Conservation (phyloP, 2,113 vertebrate genomes). For the Nansenia antarctica region DNA sequence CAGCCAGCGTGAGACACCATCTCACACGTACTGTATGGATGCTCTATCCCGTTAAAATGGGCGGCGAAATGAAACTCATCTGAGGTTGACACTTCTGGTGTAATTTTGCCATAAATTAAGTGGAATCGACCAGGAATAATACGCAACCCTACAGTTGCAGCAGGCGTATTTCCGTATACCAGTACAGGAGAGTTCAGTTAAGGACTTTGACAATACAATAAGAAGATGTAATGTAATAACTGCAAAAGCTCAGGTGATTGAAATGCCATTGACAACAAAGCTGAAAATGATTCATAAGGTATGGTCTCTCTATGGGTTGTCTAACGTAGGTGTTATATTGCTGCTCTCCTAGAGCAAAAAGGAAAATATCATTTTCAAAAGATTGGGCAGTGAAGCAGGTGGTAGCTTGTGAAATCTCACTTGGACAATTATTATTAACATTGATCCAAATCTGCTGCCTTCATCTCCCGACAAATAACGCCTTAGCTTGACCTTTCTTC, state of each 20-base stretch:
- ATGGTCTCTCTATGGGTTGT: not conserved
- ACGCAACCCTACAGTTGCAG: too few relatives aligned
- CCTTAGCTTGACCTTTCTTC: not conserved
- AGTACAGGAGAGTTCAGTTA: not conserved
- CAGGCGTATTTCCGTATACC: too few relatives aligned
- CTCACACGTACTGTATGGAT: too few relatives aligned
- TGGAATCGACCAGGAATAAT: too few relatives aligned
- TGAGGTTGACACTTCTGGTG: too few relatives aligned
- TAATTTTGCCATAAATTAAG: too few relatives aligned
- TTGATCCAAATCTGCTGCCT: not conserved
- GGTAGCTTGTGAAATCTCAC: slow-evolving; percentile 8
- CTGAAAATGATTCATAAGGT: slow-evolving; percentile 22
- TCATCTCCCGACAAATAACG: not conserved
- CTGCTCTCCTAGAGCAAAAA: slow-evolving; percentile 22
- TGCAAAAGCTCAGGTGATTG: slow-evolving; percentile 1
- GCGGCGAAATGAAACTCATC: too few relatives aligned
- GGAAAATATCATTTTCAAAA: slow-evolving; percentile 16
- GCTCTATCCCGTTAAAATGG: too few relatives aligned
- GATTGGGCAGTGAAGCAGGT: not conserved
- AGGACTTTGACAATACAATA: slow-evolving; percentile 9
- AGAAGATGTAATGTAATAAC: slow-evolving; percentile 30
- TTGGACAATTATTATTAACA: too few relatives aligned
- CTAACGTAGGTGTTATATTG: slow-evolving; percentile 27
- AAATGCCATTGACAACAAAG: slow-evolving; percentile 4
- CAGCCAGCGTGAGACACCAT: too few relatives aligned